Base-by-base conservation (phyloP, 1,140 invertebrate genomes). In the Scaptomyza graminum region DNA sequence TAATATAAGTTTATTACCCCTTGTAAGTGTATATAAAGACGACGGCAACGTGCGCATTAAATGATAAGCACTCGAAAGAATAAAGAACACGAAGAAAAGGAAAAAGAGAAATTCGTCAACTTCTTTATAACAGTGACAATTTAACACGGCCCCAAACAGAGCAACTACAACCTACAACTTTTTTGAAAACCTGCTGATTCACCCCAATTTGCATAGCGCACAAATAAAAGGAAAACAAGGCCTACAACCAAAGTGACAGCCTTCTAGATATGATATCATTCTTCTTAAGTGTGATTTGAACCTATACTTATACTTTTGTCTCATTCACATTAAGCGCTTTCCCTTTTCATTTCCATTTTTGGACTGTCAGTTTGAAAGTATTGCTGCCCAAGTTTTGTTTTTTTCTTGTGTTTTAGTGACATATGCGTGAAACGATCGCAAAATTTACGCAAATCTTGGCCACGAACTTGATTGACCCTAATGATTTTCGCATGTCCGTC, bases 401-500 rank as follows among this genome's bases (percentile, higher is more conserved):
- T 25, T 2, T 25, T 25, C 5, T 25, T 25, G 25, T 31, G 6
- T 34, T 34, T 34, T 34, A 34, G 79, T 83, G 71, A 83, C 76
- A 83, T 59, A 51, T 74, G 34, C 59, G 34, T 37, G 49, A 41
- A 37, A 15, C 46, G 41, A 51, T 74, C 44, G 62, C 13, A 13
- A 55, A 65, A 41, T 59, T 66, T 84, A 84, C 72, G 80, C 80
- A 79, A 79, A 79, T 71, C 69, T 66, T 31, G 44, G 34, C 64
- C 64, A 77, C 77, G 63, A 74, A 81, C 70, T 68, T 52, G 59
- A 68, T 68, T 85, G 82, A 85, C 81, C 81, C 56, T 85, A 85
- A 85, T 85, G 83, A 76, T 85, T 85, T 85, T 87, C 60, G 64
- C 82, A 67, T 66, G 78, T 56, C 74, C 66, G 61, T 63, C 55